Evolutionary conservation across 2,888 invertebrate species (phyloP).

Genomic region (Crioceris asparagi): DNA sequence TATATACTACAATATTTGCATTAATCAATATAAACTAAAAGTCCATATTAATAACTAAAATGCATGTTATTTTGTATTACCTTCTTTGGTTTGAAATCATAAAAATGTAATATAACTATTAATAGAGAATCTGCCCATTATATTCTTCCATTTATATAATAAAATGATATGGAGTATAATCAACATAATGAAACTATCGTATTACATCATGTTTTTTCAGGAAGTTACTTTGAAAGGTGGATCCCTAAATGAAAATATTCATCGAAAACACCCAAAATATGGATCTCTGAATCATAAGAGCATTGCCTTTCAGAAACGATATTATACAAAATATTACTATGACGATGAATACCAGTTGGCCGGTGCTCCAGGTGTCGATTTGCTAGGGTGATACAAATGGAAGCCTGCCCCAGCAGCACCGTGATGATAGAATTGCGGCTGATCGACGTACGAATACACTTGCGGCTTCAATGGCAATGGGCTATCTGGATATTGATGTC

Average conservation of each 20-base stretch:
- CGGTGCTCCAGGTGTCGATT: slow-evolving; percentile 41
- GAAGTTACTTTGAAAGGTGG: too few species aligned
- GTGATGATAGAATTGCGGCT: slow-evolving; percentile 78
- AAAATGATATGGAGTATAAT: too few species aligned
- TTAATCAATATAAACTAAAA: slow-evolving; percentile 16
- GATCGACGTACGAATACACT: slow-evolving; percentile 71
- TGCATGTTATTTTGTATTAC: slow-evolving; percentile 29
- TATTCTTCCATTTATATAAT: too few species aligned
- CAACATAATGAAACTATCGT: too few species aligned
- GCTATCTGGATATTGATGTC: slow-evolving; percentile 52
- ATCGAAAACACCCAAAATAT: too few species aligned
- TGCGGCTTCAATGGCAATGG: slow-evolving; percentile 81
- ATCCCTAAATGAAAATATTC: too few species aligned
- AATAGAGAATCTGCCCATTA: slow-evolving; percentile 25
- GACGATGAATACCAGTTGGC: slow-evolving; percentile 40
- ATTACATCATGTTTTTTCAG: too few species aligned
- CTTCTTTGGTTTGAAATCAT: slow-evolving; percentile 34
- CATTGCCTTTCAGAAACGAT: too few species aligned
- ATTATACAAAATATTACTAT: slow-evolving; percentile 29
- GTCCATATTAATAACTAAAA: slow-evolving; percentile 11
- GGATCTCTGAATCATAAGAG: too few species aligned
- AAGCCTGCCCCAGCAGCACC: slow-evolving; percentile 51
- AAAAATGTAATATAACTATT: too few species aligned
- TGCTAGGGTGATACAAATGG: slow-evolving; percentile 76
- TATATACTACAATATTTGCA: slow-evolving; percentile 22